Base-by-base conservation (phyloP, 2,888 invertebrate species). In the Himalopsyche kuldschensis region DNA sequence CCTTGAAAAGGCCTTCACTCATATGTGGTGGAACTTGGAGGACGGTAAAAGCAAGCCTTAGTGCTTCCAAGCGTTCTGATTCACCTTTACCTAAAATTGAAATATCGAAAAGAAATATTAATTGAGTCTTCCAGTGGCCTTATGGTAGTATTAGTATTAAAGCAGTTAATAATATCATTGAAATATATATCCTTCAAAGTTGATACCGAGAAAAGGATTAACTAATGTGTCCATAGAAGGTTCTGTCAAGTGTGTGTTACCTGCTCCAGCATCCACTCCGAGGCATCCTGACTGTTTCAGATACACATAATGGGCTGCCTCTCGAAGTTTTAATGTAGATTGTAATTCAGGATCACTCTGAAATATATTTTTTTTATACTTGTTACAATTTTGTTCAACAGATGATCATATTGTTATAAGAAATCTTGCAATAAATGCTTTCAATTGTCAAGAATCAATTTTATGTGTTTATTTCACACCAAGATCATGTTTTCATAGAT, bases 1-100 rank as follows among this genome's bases (percentile, higher is more conserved):
- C 96, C 88, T 96, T 95, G 88, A 97, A 97, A 86, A 98, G 95
- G 0, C 97, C 97, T 89, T 96, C 96, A 89, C 96, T 96, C 94
- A 96, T 96, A 86, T 94, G 95, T 80, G 94, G 92, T 10, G 97
- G 96, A 78, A 97, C 96, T 90, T 97, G 97, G 55, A 98, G 91
- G 63, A 98, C 97, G 30, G 96, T 97, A 89, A 98, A 96, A 0
- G 97, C 97, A 84, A 98, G 92, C 87, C 97, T 93, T 77, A 98
- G 91, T n/a, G 95, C 95, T 88, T 97, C 97, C 88, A 98, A 94
- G 89, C 95, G 93, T 87, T 92, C 93, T 15, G 93, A 93, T 88
- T 96, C 96, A 41, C 91, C 90, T 17, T 93, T 91, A 31, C 94
- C 94, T 84, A 95, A 94, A 85, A 32, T 79, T 84, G 95, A 94